Evolutionary conservation across 1,140 invertebrate genomes (phyloP).

Genomic region (Centruroides vittatus): DNA sequence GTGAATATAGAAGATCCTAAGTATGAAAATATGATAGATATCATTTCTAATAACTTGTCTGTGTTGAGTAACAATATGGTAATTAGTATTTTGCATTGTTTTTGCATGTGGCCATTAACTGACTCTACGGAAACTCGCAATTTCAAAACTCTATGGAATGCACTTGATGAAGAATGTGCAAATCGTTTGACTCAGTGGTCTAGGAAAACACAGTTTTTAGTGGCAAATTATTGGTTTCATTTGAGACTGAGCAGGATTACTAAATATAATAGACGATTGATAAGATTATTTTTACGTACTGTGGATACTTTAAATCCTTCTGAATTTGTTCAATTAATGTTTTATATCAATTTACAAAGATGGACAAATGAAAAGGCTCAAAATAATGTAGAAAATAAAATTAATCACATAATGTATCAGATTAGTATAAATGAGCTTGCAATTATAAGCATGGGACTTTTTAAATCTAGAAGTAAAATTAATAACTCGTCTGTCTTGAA

Average conservation of each 20-base stretch:
- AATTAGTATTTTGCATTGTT: constrained; percentile 1
- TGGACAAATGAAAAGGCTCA: background rate
- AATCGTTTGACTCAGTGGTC: background rate
- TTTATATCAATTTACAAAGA: constrained; percentile 7
- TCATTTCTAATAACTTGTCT: background rate
- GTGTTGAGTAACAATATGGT: background rate
- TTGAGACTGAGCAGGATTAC: constrained; percentile 5
- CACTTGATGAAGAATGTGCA: constrained; percentile 5
- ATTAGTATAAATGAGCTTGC: constrained; percentile 4
- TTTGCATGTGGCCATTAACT: constrained; percentile 6
- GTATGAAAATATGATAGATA: background rate
- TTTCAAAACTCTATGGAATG: constrained; percentile 7
- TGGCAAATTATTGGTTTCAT: constrained; percentile 11
- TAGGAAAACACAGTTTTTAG: background rate
- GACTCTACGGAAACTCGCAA: background rate
- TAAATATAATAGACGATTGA: constrained; percentile 1
- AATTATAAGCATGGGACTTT: constrained; percentile 5
- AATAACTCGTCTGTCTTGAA: background rate
- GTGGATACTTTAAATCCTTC: background rate
- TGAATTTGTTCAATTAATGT: constrained; percentile 8
- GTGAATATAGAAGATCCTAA: constrained; percentile 2
- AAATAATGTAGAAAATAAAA: background rate
- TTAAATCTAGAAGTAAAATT: constrained; percentile 7
- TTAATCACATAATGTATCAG: background rate
- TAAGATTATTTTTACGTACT: background rate